Base-by-base conservation (phyloP, 2,888 invertebrate species). In the Andrena fulva region DNA sequence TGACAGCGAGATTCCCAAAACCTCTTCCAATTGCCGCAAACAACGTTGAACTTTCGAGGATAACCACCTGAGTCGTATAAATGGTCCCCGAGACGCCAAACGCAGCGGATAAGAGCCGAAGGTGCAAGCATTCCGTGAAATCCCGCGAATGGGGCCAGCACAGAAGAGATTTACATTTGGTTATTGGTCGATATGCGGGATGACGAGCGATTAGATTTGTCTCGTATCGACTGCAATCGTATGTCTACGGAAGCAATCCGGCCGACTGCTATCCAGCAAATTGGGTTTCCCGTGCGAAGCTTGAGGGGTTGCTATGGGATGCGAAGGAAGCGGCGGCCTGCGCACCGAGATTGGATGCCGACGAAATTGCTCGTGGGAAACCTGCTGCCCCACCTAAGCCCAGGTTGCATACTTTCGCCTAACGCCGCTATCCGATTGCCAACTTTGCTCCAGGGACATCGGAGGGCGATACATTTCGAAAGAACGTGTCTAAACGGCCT, bases 321-420 rank as follows among this genome's bases (percentile, higher is more conserved):
- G 70, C 86, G 83, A 78, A 85, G 71, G 82, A 82, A 84, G 67
- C 80, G 69, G 81, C 80, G 76, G 75, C 71, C 85, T 84, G 84
- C 77, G 73, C 83, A 71, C 86, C 70, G 85, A 89, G 90, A 91
- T 91, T 91, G 91, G 91, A 91, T 91, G 87, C 88, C 91, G 88
- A 88, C 89, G 90, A 87, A 91, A 91, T 90, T 82, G 87, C 90
- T 85, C 90, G 52, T 64, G 90, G 87, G 90, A 85, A 77, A 80
- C 71, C 76, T 63, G 74, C 74, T 70, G 76, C 72, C 81, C 77
- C 66, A 29, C 69, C 78, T 76, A 80, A 78, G 70, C 76, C 66
- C 80, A 16, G 64, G 86, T 89, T 90, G 91, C 91, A 90, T 91
- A 91, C 90, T 91, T 90, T 86, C 90, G 77, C 77, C 89, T 89